phyloP scores from a whole-genome alignment of 2,888 invertebrate species.

The Apotomis betuletana region DNA sequence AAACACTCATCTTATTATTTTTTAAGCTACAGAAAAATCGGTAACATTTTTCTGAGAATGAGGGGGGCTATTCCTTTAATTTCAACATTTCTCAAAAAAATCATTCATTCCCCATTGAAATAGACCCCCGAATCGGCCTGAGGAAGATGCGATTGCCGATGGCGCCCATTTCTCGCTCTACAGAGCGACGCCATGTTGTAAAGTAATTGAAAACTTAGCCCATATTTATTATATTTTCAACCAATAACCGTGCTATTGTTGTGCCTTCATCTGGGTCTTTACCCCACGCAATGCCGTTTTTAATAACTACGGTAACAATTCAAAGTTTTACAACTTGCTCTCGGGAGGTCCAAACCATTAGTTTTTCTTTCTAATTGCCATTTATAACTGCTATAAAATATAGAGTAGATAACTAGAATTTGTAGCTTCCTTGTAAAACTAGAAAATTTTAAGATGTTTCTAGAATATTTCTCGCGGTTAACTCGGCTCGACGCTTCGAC shows the following conservation, averaged over 20 bases:
- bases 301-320: constrained; percentile 25
- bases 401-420: not conserved
- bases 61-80: no score
- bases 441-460: not conserved
- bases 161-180: not conserved
- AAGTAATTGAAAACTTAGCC: not conserved
- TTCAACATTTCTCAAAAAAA: no score
- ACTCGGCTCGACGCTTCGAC: no score
- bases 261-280: constrained; percentile 24
- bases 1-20: no score
- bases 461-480: not conserved
- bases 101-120: no score
- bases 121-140: no score
- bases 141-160: not conserved
- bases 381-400: constrained; percentile 50
- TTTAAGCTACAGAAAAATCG: no score
- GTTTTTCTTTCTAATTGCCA: constrained; percentile 61
- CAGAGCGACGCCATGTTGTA: not conserved
- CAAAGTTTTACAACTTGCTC: constrained; percentile 18
- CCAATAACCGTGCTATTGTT: constrained; percentile 15
- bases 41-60: no score
- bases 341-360: constrained; percentile 51
- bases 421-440: not conserved
- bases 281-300: constrained; percentile 35
- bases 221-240: constrained; percentile 15